Base-by-base conservation (phyloP, 2,797 vertebrate species). In the Sebastes cheni region DNA sequence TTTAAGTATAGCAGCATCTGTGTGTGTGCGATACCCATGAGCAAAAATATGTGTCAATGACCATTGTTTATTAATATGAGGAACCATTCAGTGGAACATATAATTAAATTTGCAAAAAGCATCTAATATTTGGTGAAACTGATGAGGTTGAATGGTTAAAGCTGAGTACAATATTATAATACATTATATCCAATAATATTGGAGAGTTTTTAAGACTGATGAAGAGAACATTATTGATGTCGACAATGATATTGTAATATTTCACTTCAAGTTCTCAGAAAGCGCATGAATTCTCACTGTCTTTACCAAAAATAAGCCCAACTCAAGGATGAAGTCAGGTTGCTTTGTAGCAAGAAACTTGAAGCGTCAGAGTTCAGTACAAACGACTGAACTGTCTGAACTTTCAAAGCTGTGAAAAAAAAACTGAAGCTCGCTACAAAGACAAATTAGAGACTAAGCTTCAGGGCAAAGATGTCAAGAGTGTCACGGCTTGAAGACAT, bases 371-470 rank as follows among this genome's bases (percentile, higher is more conserved):
- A 52, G 46, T 73, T 69, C 30, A 39, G 54, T 27, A 29, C 34
- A 76, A 59, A 69, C 2, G 2, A 58, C 4, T 59, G 23, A 79
- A 39, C 34, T 23, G n/a, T 69, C 34, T 36, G 56, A 14, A 60
- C 10, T 46, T 73, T 82, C 64, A 76, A 61, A 79, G 11, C 59
- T 75, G 59, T 23, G 13, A 10, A 79, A 65, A 61, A 61, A 65
- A 75, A 72, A 67, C 11, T 29, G 2, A 65, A 67, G 50, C 46
- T 71, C 52, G 54, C 36, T 66, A n/a, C 70, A 59, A 69, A 80
- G 46, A 72, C 11, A 79, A 75, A 67, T 79, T 72, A 50, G 20
- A 79, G 36, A 25, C 52, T 36, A 77, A 55, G 72, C 69, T 74
- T 22, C 25, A n/a, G 67, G 42, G 42, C 70, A 80, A 71, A 67